Percentiles rank a stretch among this genome's conserved stretches.
Evolutionary conservation across 2,797 vertebrate genomes (phyloP).

Genomic region (Anguilla pacifica): DNA sequence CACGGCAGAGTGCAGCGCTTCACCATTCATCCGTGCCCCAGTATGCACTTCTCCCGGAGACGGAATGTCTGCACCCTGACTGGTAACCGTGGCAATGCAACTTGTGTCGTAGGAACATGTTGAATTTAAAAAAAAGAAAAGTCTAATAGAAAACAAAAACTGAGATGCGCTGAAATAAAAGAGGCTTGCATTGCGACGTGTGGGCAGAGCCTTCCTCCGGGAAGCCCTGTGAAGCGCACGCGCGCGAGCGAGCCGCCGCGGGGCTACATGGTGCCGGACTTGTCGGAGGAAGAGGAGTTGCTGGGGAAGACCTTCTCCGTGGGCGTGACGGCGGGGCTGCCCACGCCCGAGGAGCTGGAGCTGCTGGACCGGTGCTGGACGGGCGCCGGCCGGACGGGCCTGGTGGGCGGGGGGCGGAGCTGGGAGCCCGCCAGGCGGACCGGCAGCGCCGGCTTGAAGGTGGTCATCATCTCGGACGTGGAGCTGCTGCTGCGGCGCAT

Average conservation of each 20-base stretch:
- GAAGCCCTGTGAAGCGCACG: slow-evolving; percentile 12
- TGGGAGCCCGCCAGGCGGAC: slow-evolving; percentile 86
- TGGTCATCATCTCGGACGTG: slow-evolving; percentile 94
- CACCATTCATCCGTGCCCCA: slow-evolving; percentile 36
- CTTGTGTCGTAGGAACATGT: slow-evolving; percentile 48
- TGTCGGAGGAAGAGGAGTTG: slow-evolving; percentile 75
- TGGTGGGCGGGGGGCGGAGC: slow-evolving; percentile 86
- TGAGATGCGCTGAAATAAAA: slow-evolving; percentile 38
- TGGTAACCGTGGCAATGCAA: slow-evolving; percentile 53
- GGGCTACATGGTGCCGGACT: slow-evolving; percentile 75
- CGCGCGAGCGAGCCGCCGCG: not conserved
- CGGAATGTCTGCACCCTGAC: slow-evolving; percentile 41
- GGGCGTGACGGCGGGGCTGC: slow-evolving; percentile 92
- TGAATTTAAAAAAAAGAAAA: slow-evolving; percentile 48
- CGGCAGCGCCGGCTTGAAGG: slow-evolving; percentile 91
- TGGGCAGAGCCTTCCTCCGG: not conserved
- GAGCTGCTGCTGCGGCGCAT: slow-evolving; percentile 94
- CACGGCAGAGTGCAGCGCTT: slow-evolving; percentile 51
- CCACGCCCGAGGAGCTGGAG: slow-evolving; percentile 92
- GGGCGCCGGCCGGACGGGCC: slow-evolving; percentile 80
- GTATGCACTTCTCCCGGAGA: not conserved
- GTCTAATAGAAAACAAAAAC: slow-evolving; percentile 32
- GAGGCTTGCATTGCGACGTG: slow-evolving; percentile 36
- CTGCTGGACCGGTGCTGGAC: slow-evolving; percentile 94
- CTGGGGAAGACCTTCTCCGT: slow-evolving; percentile 93